Evolutionary conservation across 2,888 invertebrate genomes (phyloP).

Genomic region (Pollenia angustigena): DNA sequence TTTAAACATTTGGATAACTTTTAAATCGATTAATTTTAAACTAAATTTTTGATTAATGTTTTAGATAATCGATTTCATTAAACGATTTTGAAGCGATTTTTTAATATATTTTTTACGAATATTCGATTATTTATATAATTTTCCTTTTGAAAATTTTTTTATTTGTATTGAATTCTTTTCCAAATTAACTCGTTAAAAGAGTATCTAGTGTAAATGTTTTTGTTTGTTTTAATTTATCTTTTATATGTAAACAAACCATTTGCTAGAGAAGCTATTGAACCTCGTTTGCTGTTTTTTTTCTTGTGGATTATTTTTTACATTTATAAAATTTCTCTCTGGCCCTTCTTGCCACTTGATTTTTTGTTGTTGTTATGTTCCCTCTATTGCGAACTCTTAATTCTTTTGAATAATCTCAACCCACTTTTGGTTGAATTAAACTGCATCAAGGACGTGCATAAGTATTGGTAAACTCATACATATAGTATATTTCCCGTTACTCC

Average conservation of each 20-base stretch:
- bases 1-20: too few species aligned
- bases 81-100: too few species aligned
- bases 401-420: conserved; percentile 47
- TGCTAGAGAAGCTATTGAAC: conserved; percentile 44
- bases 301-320: not conserved
- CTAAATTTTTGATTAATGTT: too few species aligned
- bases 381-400: conserved; percentile 6
- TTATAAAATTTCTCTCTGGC: not conserved
- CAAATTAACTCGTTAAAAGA: not conserved
- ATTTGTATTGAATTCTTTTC: not conserved
- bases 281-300: conserved; percentile 8
- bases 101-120: too few species aligned
- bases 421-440: conserved; percentile 40
- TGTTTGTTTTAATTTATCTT: not conserved
- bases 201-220: not conserved
- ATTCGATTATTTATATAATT: too few species aligned
- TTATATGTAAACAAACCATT: not conserved
- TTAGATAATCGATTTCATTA: too few species aligned
- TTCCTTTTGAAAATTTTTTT: not conserved
- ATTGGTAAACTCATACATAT: conserved; percentile 16
- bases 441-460: conserved; percentile 35
- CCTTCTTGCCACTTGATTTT: not conserved
- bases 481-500: not conserved
- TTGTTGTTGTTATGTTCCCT: conserved; percentile 17
- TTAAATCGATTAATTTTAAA: too few species aligned